Conservation (phyloP, 1,140 invertebrate species). For the Bombus fervidus region DNA sequence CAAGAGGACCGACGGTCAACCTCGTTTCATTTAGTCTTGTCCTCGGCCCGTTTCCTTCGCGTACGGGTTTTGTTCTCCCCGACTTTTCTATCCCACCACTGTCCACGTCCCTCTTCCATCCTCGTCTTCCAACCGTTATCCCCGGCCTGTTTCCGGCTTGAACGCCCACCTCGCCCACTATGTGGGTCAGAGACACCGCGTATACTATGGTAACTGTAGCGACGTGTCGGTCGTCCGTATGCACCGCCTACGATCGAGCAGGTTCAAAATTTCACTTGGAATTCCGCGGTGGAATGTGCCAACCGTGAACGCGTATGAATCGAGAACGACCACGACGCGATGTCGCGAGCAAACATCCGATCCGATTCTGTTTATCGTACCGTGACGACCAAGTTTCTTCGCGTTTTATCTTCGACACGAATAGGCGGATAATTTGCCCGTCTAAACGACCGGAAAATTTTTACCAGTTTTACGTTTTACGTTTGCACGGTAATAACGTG, state of each 20-base stretch:
- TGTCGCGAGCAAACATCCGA: not conserved
- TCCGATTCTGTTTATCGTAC: not conserved
- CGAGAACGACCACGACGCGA: not conserved
- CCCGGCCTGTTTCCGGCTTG: constrained; percentile 22
- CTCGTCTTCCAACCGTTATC: not conserved
- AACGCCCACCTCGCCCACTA: constrained; percentile 3
- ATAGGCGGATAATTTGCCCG: not conserved
- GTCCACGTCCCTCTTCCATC: not conserved
- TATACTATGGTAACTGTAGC: not conserved
- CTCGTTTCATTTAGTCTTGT: constrained; percentile 44
- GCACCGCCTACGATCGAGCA: constrained; percentile 1
- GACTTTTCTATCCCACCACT: constrained; percentile 22
- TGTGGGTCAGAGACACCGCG: constrained; percentile 41
- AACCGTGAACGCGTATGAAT: not conserved
- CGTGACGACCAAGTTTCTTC: not conserved
- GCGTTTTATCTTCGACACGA: not conserved
- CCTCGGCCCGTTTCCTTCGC: constrained; percentile 47
- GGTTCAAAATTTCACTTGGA: constrained; percentile 43
- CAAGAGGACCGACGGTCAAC: constrained; percentile 49
- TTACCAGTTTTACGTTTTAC: not conserved
- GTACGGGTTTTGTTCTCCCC: constrained; percentile 34
- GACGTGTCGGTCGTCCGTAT: not conserved
- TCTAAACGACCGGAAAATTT: not conserved
- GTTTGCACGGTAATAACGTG: not conserved
- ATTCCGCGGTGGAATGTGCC: not conserved